Evolutionary conservation across 2,888 invertebrate species (phyloP), one percentile per base, ranked within the genome.

Genomic region (Phania funesta): DNA sequence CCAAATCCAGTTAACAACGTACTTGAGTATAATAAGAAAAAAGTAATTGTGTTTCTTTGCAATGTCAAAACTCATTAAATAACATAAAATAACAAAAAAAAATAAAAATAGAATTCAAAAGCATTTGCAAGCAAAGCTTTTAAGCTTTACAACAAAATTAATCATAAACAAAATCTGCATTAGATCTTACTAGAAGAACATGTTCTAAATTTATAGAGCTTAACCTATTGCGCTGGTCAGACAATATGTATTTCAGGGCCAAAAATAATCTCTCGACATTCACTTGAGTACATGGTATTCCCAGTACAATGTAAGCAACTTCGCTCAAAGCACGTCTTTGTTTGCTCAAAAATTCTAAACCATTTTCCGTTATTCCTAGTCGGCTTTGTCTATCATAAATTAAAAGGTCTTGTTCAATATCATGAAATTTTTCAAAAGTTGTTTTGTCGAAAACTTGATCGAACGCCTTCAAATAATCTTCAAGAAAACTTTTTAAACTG

Each of bases 281-380:
- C 50, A 76, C 68, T 76, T 76, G 76, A n/a, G 67, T 68, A 29
- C 64, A 62, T 22, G 70, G 70, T 44, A 70, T 78, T 13, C 22
- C 75, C 11, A 67, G 35, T 29, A 75, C 67, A 6, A 75, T 18
- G 35, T 38, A 1, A 56, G 77, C 62, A 56, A 78, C 46, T 50
- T 41, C 38, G 38, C 50, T 50, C 50, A 76, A 38, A 29, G 35
- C 9, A 76, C 50, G 62, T 22, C 54, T 54, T 54, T 70, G 60
- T 9, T 52, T 52, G 26, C 16, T 60, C 70, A 68, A 77, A 70
- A 50, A 77, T 16, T 68, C 68, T 20, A 77, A 52, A 50, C 60
- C 32, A 29, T 77, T 77, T 60, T 68, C 76, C 20, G 60, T 68
- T 11, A 77, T 77, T 11, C 29, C 60, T 22, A 68, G 62, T 52